These are phyloP conservation scores for Hippoglossus hippoglossus DNA, from an alignment of 2,797 vertebrate species.

Conservation along the genomic window DNA sequence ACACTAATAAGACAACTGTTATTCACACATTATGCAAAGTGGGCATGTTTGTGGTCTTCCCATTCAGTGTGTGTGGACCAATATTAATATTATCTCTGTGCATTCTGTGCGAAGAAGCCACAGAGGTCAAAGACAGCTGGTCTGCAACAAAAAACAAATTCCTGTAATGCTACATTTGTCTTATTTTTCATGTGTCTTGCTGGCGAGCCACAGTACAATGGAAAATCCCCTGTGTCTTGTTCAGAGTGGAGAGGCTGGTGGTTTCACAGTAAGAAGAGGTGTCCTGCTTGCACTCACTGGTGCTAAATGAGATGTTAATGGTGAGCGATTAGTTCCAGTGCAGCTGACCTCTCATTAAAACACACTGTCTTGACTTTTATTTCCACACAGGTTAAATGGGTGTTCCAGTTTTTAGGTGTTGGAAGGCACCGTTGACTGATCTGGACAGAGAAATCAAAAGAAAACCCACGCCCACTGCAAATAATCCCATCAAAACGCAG, in stretches of 20 bases:
- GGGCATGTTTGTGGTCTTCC: neutral
- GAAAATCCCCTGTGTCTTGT: neutral
- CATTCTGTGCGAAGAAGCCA: neutral
- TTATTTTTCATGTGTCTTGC: neutral
- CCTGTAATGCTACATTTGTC: neutral
- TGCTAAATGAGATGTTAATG: slow-evolving; percentile 4
- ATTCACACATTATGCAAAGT: neutral
- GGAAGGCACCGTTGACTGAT: neutral
- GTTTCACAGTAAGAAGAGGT: neutral
- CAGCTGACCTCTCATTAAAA: slow-evolving; percentile 1
- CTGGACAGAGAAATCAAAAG: neutral
- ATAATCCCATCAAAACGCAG: neutral
- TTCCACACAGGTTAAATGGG: neutral
- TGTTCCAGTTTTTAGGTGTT: neutral
- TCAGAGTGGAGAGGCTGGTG: neutral
- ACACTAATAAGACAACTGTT: too few species aligned
- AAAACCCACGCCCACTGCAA: neutral
- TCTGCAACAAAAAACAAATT: neutral
- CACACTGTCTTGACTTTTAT: neutral
- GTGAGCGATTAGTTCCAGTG: slow-evolving; percentile 10
- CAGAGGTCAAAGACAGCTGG: neutral
- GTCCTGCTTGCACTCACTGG: neutral
- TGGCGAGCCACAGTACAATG: too few species aligned
- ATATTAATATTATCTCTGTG: neutral
- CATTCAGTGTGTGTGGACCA: neutral